Evolutionary conservation across 2,797 vertebrate genomes (phyloP), one percentile per base, ranked within the genome.

Genomic region (Helicolenus hilgendorfi): DNA sequence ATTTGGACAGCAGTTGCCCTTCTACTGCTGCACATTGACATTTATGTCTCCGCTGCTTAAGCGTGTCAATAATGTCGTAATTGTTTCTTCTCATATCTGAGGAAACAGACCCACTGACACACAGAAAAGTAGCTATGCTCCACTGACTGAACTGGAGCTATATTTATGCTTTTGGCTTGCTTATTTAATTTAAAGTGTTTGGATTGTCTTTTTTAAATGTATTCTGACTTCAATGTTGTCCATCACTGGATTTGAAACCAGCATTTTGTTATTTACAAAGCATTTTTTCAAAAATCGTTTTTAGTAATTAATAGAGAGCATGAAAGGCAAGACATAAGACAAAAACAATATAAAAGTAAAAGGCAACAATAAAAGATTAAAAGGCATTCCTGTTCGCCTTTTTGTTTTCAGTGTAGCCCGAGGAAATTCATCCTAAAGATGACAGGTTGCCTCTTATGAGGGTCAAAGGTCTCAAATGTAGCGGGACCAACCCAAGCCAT

Each of bases 1-100:
- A 29, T 72, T 76, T 82, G 38, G 83, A 81, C 76, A 63, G 49
- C 64, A 24, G 33, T 24, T 35, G 33, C 56, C 31, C 22, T 45
- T 77, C 63, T 41, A 49, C 45, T 60, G 81, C 77, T n/a, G 29
- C 29, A 70, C 71, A 69, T 69, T 56, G 79, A 55, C 68, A 36
- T 55, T 71, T 69, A 65, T 78, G 35, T 69, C 7, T 26, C 38
- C 27, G 49, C 20, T 58, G 29, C 72, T 63, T 14, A 24, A 64
- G 27, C 64, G 53, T 59, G 15, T 69, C 49, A 71, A 24, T 67
- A 79, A 81, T 63, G 33, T 13, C 55, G n/a, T 27, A 60, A 78
- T 18, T 1, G 20, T 81, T 79, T 73, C 2, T 38, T 22, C 10
- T 79, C 11, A 26, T 38, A 65, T 78, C 58, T 33, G 38, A 35